Evolutionary conservation across 2,113 vertebrate genomes (phyloP).

Genomic region (Oryzias melastigma): DNA sequence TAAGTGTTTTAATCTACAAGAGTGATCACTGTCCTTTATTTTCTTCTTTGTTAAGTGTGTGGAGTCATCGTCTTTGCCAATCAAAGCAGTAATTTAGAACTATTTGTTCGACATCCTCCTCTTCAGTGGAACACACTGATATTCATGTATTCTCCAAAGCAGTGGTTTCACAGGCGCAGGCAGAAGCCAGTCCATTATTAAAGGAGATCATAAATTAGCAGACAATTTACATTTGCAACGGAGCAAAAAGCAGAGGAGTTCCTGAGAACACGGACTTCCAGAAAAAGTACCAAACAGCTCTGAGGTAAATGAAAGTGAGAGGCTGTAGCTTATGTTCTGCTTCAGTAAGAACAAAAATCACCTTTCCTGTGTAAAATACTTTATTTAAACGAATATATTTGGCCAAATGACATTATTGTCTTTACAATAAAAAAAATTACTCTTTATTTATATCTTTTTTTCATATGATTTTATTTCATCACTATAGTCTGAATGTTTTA

Average conservation of each 20-base stretch:
- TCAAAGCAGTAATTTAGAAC: not conserved
- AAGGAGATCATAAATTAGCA: constrained; percentile 52
- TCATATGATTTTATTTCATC: too few relatives aligned
- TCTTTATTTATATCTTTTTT: too few relatives aligned
- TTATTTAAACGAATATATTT: too few relatives aligned
- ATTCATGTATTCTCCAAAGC: constrained; percentile 37
- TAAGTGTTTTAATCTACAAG: not conserved
- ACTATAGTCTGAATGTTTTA: too few relatives aligned
- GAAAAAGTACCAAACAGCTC: constrained; percentile 24
- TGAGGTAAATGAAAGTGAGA: constrained; percentile 23
- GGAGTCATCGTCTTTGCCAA: not conserved
- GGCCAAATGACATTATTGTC: too few relatives aligned
- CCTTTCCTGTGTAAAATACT: too few relatives aligned
- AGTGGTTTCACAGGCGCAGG: constrained; percentile 14
- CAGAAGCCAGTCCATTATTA: constrained; percentile 40
- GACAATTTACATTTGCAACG: constrained; percentile 51
- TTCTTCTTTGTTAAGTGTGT: not conserved
- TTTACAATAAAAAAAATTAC: too few relatives aligned
- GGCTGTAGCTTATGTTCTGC: not conserved
- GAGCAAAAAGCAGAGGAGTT: constrained; percentile 23
- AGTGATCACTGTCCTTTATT: not conserved
- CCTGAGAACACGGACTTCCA: constrained; percentile 33
- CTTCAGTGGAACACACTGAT: constrained; percentile 12
- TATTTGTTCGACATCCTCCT: too few relatives aligned
- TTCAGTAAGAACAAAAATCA: too few relatives aligned